Percentiles rank a stretch among this genome's conserved stretches.
phyloP scores from a whole-genome alignment of 2,888 invertebrate species.

The Stenodera caucasica region DNA sequence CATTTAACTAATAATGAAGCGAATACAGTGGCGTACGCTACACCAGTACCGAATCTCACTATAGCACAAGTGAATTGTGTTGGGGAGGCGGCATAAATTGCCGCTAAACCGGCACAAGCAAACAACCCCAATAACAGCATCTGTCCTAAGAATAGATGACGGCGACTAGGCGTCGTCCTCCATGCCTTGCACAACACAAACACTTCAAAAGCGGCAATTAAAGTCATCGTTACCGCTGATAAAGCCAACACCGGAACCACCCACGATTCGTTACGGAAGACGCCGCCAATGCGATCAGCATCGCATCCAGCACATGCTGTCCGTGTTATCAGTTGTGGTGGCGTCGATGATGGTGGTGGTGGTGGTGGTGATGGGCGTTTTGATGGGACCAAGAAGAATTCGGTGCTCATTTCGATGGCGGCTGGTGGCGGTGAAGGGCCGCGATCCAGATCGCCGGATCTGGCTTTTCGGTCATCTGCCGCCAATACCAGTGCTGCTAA shows the following conservation, averaged over 20 bases:
- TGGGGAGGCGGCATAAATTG: conserved; percentile 76
- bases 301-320: conserved; percentile 50
- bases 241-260: conserved; percentile 86
- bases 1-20: conserved; percentile 91
- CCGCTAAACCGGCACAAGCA: conserved; percentile 77
- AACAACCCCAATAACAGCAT: conserved; percentile 83
- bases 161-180: conserved; percentile 78
- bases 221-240: conserved; percentile 79
- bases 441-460: conserved; percentile 45
- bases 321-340: conserved; percentile 43
- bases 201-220: conserved; percentile 84
- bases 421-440: conserved; percentile 35
- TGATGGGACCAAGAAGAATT: conserved; percentile 77
- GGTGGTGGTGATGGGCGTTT: conserved; percentile 53
- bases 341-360: conserved; percentile 43
- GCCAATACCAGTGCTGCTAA: conserved; percentile 40
- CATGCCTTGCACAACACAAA: conserved; percentile 87
- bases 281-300: conserved; percentile 40
- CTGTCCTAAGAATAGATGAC: conserved; percentile 86
- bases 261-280: conserved; percentile 77
- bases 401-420: conserved; percentile 76
- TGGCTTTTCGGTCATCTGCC: conserved; percentile 43
- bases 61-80: conserved; percentile 79
- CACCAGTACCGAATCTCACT: conserved; percentile 79
- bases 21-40: conserved; percentile 83